Percentiles rank a stretch among this genome's conserved stretches.
Conservation (phyloP, 2,113 vertebrate genomes). For the Beaufortia kweichowensis region DNA sequence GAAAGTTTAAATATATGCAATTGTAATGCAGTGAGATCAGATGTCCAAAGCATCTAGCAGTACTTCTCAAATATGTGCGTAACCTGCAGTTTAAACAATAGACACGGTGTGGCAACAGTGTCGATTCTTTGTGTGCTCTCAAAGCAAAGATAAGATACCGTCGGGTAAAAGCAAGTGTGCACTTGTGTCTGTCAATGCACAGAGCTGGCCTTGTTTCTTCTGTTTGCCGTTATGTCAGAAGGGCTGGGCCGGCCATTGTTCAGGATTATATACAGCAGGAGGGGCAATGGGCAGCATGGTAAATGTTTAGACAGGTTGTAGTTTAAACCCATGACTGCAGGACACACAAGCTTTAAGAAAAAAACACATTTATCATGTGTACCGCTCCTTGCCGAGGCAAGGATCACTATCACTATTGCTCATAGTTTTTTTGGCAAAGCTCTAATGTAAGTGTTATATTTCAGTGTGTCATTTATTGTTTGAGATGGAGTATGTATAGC, state of each 20-base stretch:
- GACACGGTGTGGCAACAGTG: conserved; percentile 36
- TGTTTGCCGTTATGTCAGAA: conserved; percentile 33
- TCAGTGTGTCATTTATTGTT: too few species aligned
- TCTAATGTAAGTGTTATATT: too few species aligned
- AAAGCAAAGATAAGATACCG: conserved; percentile 26
- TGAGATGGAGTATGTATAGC: too few species aligned
- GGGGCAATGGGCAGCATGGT: conserved; percentile 14
- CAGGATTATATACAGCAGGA: conserved; percentile 13
- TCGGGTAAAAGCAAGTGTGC: conserved; percentile 45
- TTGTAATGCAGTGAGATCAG: too few species aligned
- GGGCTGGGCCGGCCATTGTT: conserved; percentile 46
- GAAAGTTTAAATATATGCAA: too few species aligned
- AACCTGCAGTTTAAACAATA: conserved; percentile 35
- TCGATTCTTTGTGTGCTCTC: conserved; percentile 40
- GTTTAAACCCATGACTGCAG: conserved; percentile 29
- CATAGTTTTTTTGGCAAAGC: too few species aligned
- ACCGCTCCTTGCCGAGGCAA: too few species aligned
- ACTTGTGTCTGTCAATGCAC: conserved; percentile 42
- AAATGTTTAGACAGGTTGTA: conserved; percentile 52
- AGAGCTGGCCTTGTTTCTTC: conserved; percentile 29
- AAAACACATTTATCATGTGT: neutral
- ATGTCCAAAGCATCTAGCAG: too few species aligned
- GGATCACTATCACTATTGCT: conserved; percentile 1
- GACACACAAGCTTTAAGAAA: neutral
- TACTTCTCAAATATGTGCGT: neutral